A percentile compares a stretch with the other conserved stretches of the same genome.
Evolutionary conservation across 2,888 invertebrate genomes (phyloP).

Genomic region (Drosophila kanekoi): DNA sequence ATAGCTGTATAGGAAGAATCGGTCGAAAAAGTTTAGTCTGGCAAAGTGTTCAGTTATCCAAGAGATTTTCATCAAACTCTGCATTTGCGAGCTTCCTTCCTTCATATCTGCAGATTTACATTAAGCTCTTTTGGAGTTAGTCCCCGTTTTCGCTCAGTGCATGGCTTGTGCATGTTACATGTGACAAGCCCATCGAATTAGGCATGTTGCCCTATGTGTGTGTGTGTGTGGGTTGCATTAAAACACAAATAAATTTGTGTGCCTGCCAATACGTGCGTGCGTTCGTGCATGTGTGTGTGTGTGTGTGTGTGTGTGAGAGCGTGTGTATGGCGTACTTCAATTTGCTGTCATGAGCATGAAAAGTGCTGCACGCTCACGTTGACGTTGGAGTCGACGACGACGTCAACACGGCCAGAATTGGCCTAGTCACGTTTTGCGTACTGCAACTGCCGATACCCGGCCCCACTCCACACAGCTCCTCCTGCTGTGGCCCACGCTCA

Average conservation of each 20-base stretch:
- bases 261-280: background rate
- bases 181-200: conserved; percentile 21
- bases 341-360: conserved; percentile 62
- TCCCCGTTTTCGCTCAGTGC: conserved; percentile 12
- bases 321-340: conserved; percentile 45
- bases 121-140: too few relatives aligned
- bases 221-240: conserved; percentile 7
- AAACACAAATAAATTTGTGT: conserved; percentile 11
- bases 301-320: conserved; percentile 10
- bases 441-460: background rate
- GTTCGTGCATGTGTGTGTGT: background rate
- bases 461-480: background rate
- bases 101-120: too few relatives aligned
- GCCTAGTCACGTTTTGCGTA: conserved; percentile 65
- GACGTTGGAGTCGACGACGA: background rate
- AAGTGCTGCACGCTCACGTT: conserved; percentile 47
- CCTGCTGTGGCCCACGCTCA: too few relatives aligned
- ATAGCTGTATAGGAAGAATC: too few relatives aligned
- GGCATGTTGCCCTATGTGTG: conserved; percentile 11
- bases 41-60: too few relatives aligned
- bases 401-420: conserved; percentile 49
- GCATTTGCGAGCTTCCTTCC: too few relatives aligned
- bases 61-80: too few relatives aligned
- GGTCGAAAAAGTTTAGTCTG: too few relatives aligned
- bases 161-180: conserved; percentile 11